Percentiles rank a stretch among this genome's conserved stretches.
Conservation (phyloP, 2,888 invertebrate genomes). For the Platycheirus albimanus region DNA sequence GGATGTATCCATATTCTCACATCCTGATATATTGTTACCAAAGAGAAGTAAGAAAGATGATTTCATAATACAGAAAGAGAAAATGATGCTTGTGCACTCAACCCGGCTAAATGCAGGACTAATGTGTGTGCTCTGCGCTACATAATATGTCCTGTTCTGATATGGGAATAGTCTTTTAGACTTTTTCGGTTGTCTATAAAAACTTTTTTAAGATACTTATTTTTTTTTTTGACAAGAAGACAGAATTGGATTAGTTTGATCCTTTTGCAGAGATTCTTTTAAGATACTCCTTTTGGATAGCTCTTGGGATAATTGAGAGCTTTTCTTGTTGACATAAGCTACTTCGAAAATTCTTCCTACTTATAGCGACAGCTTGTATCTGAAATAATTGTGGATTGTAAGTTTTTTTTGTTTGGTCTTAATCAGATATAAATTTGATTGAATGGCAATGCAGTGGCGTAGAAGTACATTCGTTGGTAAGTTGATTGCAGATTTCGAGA, state of each 20-base stretch:
- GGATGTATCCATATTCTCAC: conserved; percentile 16
- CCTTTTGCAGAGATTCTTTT: conserved; percentile 31
- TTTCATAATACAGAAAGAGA: conserved; percentile 13
- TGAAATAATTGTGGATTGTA: conserved; percentile 6
- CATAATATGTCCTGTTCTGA: conserved; percentile 4
- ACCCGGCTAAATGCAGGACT: conserved; percentile 30
- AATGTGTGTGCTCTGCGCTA: neutral
- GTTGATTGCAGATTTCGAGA: too few relatives aligned
- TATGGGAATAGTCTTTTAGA: conserved; percentile 26
- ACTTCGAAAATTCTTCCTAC: too few relatives aligned
- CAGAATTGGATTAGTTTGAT: conserved; percentile 43
- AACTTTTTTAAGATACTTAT: neutral
- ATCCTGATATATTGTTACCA: conserved; percentile 20
- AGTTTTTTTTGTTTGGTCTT: neutral
- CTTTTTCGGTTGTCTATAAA: neutral
- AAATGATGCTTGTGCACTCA: conserved; percentile 12
- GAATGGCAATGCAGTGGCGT: neutral
- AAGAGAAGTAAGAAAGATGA: conserved; percentile 11
- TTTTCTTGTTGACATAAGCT: conserved; percentile 33
- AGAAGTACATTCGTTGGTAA: neutral
- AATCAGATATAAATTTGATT: neutral
- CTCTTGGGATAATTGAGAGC: conserved; percentile 18
- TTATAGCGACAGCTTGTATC: neutral
- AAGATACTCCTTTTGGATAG: neutral
- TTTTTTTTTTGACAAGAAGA: conserved; percentile 33